Evolutionary conservation across 2,888 invertebrate genomes (phyloP).

Genomic region (Dolichomitus sp.): DNA sequence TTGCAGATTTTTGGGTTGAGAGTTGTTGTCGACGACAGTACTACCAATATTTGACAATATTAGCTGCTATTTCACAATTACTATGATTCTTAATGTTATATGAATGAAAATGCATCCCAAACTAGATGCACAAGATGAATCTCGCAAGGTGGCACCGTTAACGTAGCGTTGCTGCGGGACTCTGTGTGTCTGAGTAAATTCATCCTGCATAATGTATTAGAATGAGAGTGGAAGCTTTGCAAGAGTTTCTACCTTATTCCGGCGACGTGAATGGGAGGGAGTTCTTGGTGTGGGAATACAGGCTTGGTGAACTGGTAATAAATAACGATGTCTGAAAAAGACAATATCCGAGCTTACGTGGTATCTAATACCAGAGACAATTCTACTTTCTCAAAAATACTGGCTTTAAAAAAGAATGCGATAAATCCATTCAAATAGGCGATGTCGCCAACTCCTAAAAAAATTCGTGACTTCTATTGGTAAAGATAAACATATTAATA

Average conservation of each 20-base stretch:
- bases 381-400: not conserved
- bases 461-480: too few relatives aligned
- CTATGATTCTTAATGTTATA: not conserved
- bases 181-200: not conserved
- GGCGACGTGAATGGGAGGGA: not conserved
- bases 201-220: not conserved
- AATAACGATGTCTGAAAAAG: constrained; percentile 5
- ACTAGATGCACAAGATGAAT: not conserved
- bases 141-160: not conserved
- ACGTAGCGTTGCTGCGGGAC: not conserved
- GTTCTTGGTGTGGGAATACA: not conserved
- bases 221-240: constrained; percentile 5
- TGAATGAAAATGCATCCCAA: not conserved
- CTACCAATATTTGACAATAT: not conserved
- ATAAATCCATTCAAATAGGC: too few relatives aligned
- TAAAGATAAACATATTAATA: too few relatives aligned
- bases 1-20: not conserved
- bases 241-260: not conserved
- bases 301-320: constrained; percentile 1
- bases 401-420: not conserved
- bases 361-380: not conserved
- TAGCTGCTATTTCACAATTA: not conserved
- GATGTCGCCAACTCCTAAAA: too few relatives aligned
- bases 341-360: not conserved
- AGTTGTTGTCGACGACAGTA: not conserved